phyloP scores from a whole-genome alignment of 2,888 invertebrate species.

The Drosophila borborema region DNA sequence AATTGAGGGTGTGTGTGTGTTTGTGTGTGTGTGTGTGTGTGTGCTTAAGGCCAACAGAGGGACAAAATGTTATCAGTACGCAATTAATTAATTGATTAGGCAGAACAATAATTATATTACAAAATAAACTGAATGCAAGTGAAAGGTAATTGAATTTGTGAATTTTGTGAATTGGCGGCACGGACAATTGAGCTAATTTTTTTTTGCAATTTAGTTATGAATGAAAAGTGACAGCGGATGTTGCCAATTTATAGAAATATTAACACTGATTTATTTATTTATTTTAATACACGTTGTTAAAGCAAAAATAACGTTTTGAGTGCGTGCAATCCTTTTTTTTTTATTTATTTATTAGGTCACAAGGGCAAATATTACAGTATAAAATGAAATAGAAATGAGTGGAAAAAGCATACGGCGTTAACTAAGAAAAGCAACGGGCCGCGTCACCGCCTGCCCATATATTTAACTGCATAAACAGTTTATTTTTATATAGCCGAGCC shows the following conservation, averaged over 20 bases:
- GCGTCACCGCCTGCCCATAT: conserved; percentile 17
- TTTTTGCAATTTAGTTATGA: conserved; percentile 31
- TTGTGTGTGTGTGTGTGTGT: conserved; percentile 2
- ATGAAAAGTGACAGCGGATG: conserved; percentile 49
- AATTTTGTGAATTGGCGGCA: conserved; percentile 9
- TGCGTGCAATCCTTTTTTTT: background rate
- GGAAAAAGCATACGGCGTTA: conserved; percentile 28
- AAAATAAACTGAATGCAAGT: conserved; percentile 27
- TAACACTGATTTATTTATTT: conserved; percentile 27
- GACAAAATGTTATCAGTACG: conserved; percentile 36
- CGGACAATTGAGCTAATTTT: conserved; percentile 21
- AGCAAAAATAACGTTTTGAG: background rate
- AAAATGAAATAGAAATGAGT: background rate
- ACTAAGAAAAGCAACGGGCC: conserved; percentile 38
- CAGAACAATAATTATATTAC: conserved; percentile 7
- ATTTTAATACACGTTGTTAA: background rate
- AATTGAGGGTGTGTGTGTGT: background rate
- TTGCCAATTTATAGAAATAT: conserved; percentile 51
- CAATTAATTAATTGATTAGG: conserved; percentile 46
- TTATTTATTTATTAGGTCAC: conserved; percentile 42
- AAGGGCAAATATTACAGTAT: conserved; percentile 11
- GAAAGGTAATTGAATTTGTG: conserved; percentile 46
- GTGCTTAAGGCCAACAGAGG: conserved; percentile 7
- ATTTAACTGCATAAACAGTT: conserved; percentile 75
- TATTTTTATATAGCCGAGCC: conserved; percentile 57